Evolutionary conservation across 2,113 vertebrate genomes (phyloP).

Genomic region (Microcebus ravelobensis): DNA sequence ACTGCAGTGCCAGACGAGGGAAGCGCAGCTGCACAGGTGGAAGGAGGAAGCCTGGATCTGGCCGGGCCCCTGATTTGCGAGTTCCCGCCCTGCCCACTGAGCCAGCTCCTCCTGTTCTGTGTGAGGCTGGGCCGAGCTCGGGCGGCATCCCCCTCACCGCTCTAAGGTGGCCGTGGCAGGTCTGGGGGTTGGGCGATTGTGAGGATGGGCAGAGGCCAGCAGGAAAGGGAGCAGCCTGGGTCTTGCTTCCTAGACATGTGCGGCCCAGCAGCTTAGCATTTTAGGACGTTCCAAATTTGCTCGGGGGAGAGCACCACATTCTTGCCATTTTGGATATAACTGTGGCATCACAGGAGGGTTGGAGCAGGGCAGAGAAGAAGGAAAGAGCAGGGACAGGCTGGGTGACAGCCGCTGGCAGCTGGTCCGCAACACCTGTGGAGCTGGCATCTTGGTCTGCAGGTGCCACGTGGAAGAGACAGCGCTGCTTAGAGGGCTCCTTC

Average conservation of each 20-base stretch:
- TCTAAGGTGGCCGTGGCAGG: neutral
- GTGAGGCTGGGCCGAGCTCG: neutral
- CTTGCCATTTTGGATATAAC: neutral
- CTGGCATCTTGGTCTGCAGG: neutral
- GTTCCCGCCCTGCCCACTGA: neutral
- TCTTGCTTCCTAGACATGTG: neutral
- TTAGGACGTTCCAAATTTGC: neutral
- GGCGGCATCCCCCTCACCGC: neutral
- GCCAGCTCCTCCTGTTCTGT: neutral
- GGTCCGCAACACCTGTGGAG: neutral
- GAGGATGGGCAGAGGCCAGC: neutral
- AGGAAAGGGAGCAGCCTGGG: rapidly evolving
- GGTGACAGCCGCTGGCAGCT: slow-evolving; percentile 54
- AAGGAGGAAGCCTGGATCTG: neutral
- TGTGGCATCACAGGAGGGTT: neutral
- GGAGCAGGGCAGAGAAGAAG: slow-evolving; percentile 65
- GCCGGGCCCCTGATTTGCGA: neutral
- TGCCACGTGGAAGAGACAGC: neutral
- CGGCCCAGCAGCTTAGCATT: neutral
- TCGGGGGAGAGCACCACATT: neutral
- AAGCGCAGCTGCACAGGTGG: neutral
- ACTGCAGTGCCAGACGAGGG: neutral
- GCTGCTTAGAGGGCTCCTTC: neutral
- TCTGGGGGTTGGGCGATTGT: neutral
- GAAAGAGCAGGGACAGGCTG: neutral